These are phyloP conservation scores for Acipenser oxyrinchus DNA, from an alignment of 2,797 vertebrate species.

Conservation along the genomic window DNA sequence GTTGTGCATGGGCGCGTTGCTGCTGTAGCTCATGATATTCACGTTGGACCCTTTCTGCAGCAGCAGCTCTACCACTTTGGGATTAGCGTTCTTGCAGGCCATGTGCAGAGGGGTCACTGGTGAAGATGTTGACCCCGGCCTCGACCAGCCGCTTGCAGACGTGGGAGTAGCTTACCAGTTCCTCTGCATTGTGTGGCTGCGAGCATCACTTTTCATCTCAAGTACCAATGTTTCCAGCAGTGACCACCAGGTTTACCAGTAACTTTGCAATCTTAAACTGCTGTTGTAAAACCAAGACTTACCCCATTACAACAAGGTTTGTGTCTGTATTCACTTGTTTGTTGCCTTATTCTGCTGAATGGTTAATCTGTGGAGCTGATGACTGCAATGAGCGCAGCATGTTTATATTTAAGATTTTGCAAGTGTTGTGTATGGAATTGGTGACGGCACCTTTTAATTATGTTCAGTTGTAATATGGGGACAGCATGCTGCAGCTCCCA, in stretches of 20 bases:
- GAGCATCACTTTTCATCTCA: constrained; percentile 45
- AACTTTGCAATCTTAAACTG: too few relatives aligned
- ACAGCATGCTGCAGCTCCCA: constrained; percentile 54
- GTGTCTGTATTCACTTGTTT: too few relatives aligned
- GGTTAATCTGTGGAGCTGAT: too few relatives aligned
- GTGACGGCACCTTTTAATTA: too few relatives aligned
- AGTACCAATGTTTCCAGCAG: too few relatives aligned
- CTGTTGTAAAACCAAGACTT: too few relatives aligned
- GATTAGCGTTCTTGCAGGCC: constrained; percentile 77
- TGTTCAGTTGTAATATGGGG: constrained; percentile 30
- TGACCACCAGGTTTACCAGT: too few relatives aligned
- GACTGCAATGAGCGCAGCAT: constrained; percentile 29
- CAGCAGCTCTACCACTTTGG: constrained; percentile 67
- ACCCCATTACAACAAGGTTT: too few relatives aligned
- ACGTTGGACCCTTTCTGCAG: constrained; percentile 60
- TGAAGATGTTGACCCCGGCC: constrained; percentile 54
- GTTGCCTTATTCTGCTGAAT: too few relatives aligned
- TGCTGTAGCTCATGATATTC: constrained; percentile 84
- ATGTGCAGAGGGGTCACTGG: constrained; percentile 73
- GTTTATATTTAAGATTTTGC: too few relatives aligned
- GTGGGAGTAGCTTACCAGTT: constrained; percentile 53
- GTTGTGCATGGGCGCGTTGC: constrained; percentile 81
- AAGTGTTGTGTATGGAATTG: too few relatives aligned
- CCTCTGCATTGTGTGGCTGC: constrained; percentile 47
- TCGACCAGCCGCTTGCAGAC: constrained; percentile 68